Evolutionary conservation across 2,888 invertebrate genomes (phyloP), one percentile per base, ranked within the genome.

Genomic region (Autographa gamma): DNA sequence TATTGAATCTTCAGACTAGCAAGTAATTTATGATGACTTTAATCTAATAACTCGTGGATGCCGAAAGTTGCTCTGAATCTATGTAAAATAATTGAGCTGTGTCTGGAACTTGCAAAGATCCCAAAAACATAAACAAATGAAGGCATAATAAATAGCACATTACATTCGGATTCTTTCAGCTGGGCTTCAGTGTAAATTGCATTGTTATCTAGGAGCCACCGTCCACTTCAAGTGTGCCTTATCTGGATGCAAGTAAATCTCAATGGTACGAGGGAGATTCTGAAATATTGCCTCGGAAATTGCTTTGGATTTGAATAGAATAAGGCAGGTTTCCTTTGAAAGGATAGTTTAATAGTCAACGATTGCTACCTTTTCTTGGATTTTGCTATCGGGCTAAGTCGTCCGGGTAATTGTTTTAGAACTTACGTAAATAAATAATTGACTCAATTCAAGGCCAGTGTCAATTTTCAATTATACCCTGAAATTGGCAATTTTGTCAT

Each of bases 181-280:
- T 69, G 63, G 32, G 65, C 64, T 63, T 66, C 80, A 77, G 86
- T 89, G 90, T 91, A 93, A 93, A 94, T 93, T 92, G 91, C 91
- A 91, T 92, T 92, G 91, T 91, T 93, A 93, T 93, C 92, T 87
- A 79, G 77, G 81, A 86, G 67, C 73, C 72, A 64, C 61, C 76
- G 85, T 85, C 84, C 84, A 85, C 84, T 87, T 82, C 81, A 74
- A 85, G 85, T 86, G 54, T 56, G 90, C 90, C 86, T 89, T 94
- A 93, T 93, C 92, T 87, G 82, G 86, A 89, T 89, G 85, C 85
- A 81, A 88, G 88, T 84, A 87, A 92, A 92, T 92, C 89, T 90
- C 85, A 83, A 87, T 84, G 76, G 82, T 82, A 77, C 75, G 83
- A 83, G 77, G 80, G 82, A 85, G 82, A 83, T 85, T 81, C 85